These are phyloP conservation scores for Drosophila diplacantha DNA, from an alignment of 2,888 invertebrate genomes.

Conservation along the genomic window DNA sequence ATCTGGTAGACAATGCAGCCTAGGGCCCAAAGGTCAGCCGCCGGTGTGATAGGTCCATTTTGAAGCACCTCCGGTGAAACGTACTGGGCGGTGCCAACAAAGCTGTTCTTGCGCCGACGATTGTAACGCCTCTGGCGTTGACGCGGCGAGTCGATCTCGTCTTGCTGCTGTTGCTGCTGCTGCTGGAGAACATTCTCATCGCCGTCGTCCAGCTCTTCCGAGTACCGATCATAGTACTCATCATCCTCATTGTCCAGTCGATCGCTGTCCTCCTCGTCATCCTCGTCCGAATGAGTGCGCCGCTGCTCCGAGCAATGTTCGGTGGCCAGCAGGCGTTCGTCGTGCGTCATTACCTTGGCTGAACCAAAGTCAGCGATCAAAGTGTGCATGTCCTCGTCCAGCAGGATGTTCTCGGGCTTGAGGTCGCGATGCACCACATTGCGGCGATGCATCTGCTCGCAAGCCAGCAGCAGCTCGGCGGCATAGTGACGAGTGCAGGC, in stretches of 20 bases:
- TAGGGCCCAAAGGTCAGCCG: constrained; percentile 97
- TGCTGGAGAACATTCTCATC: constrained; percentile 13
- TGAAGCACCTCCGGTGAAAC: constrained; percentile 97
- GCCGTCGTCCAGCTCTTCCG: constrained; percentile 47
- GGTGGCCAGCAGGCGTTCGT: constrained; percentile 50
- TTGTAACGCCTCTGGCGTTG: constrained; percentile 69
- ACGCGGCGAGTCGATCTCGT: constrained; percentile 53
- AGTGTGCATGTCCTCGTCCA: constrained; percentile 97
- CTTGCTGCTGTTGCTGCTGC: constrained; percentile 21
- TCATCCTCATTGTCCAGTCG: constrained; percentile 59
- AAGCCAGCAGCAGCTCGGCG: constrained; percentile 93
- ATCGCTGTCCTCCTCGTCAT: constrained; percentile 60
- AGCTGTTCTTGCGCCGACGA: constrained; percentile 83
- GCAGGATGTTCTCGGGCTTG: constrained; percentile 97
- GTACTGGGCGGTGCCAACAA: constrained; percentile 99
- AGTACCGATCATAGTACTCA: constrained; percentile 48
- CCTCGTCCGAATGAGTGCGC: constrained; percentile 33
- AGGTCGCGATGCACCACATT: constrained; percentile 96
- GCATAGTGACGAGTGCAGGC: constrained; percentile 95
- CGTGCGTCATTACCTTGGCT: constrained; percentile 85
- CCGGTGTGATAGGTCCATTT: constrained; percentile 85
- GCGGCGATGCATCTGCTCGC: constrained; percentile 93
- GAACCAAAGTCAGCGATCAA: constrained; percentile 98
- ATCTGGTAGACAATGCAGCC: constrained; percentile 99
- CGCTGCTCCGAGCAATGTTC: constrained; percentile 36